A percentile compares a stretch with the other conserved stretches of the same genome.
Conservation (phyloP, 2,797 vertebrate genomes). For the Gymnothorax reevesii region DNA sequence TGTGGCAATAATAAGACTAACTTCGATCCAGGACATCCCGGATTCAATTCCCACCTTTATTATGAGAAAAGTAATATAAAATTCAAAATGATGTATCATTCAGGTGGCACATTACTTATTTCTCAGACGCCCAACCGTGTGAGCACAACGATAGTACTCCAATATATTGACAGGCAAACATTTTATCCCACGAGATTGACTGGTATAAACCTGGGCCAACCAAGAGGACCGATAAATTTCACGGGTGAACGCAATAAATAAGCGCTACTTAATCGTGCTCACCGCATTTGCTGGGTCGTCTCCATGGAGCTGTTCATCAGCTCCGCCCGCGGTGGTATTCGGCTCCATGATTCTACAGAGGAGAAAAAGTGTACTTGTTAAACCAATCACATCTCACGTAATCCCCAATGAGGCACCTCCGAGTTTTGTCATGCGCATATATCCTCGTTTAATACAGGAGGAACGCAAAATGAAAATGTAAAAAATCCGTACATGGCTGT, state of each 20-base stretch:
- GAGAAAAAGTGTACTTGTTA: slow-evolving; percentile 67
- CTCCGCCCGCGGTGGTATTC: slow-evolving; percentile 71
- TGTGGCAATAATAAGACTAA: background rate
- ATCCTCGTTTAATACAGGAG: background rate
- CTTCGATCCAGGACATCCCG: background rate
- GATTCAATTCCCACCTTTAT: background rate
- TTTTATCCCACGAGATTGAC: background rate
- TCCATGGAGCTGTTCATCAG: slow-evolving; percentile 67
- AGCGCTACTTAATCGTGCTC: slow-evolving; percentile 62
- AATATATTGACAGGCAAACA: background rate
- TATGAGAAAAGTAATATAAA: background rate
- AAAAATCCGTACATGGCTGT: background rate
- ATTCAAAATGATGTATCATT: background rate
- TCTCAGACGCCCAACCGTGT: background rate
- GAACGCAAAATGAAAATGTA: background rate
- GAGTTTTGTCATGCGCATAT: slow-evolving; percentile 29
- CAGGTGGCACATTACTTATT: background rate
- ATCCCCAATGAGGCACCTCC: slow-evolving; percentile 35
- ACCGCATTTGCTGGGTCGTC: slow-evolving; percentile 71
- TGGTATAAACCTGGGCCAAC: background rate
- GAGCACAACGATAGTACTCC: background rate
- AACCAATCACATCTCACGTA: slow-evolving; percentile 63
- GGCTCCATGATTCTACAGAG: slow-evolving; percentile 80
- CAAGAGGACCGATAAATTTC: background rate
- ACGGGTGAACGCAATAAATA: background rate